Evolutionary conservation across 2,888 invertebrate genomes (phyloP), one percentile per base, ranked within the genome.

Genomic region (Hydraecia micacea): DNA sequence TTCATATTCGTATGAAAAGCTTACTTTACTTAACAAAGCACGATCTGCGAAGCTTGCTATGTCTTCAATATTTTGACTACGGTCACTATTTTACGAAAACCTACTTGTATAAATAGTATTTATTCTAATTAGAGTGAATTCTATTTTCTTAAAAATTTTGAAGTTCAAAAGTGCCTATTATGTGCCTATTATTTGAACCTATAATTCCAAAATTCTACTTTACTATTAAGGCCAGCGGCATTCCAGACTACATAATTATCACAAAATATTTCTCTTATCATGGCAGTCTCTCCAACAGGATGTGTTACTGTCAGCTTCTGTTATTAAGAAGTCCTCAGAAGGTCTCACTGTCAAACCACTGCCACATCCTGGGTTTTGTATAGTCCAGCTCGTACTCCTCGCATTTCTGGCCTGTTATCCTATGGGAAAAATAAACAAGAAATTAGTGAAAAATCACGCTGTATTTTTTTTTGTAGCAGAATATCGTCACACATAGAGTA

Each of bases 341-440:
- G 15, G 95, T 96, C 80, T 97, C 97, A 85, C 95, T 97, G 87
- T 97, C 97, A 81, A 97, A 97, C 97, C 97, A 98, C 90, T 97
- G 97, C 96, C 97, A 97, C 92, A 95, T 96, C 87, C 95, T 95
- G 0, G 95, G 93, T 83, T 96, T 95, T 0, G 94, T 93, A 88
- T 94, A 92, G 85, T 97, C 97, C 81, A 97, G 88, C 76, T 97
- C 95, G 83, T 98, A 98, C 60, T 97, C 96, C 66, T 96, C 93
- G 80, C 97, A 97, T 85, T 97, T 97, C 78, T 94, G 95, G 0
- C 97, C 95, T 0, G 97, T 97, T 86, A 96, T n/a, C 55, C 55
- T 58, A 1, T 55, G n/a, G n/a, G 11, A 13, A 58, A 58, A 55
- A n/a, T n/a, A n/a, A n/a, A n/a, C n/a, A 58, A 58, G 55, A 58